Percentiles rank a stretch among this genome's conserved stretches.
phyloP scores from a whole-genome alignment of 2,113 vertebrate genomes.

The Excalfactoria chinensis region DNA sequence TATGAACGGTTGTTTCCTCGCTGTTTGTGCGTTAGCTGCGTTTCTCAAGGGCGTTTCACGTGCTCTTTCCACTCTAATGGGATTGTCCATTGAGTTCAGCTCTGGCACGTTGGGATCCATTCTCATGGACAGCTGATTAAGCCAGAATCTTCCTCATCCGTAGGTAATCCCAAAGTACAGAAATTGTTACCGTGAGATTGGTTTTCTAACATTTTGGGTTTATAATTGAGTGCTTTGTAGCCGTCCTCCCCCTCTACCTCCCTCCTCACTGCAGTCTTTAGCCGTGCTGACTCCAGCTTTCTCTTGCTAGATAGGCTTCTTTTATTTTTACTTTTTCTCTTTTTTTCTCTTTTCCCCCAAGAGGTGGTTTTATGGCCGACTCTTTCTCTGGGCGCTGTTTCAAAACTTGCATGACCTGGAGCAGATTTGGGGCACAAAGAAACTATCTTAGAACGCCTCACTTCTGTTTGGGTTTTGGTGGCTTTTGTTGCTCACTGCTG shows the following conservation, averaged over 20 bases:
- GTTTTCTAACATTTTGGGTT: conserved; percentile 45
- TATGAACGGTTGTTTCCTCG: conserved; percentile 45
- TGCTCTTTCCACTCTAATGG: conserved; percentile 66
- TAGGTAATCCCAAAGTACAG: conserved; percentile 66
- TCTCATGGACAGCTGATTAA: conserved; percentile 57
- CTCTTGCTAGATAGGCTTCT: not conserved
- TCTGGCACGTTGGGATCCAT: not conserved
- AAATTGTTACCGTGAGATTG: conserved; percentile 51
- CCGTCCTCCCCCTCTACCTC: not conserved
- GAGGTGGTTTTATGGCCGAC: not conserved
- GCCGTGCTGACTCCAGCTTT: not conserved
- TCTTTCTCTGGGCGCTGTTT: not conserved
- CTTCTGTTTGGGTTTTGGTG: not conserved
- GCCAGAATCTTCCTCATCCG: conserved; percentile 58
- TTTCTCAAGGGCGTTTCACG: conserved; percentile 63
- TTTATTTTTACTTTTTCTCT: not conserved
- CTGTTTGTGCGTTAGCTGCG: conserved; percentile 60
- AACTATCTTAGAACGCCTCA: not conserved
- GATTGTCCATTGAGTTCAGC: conserved; percentile 61
- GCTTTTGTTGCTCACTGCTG: not conserved
- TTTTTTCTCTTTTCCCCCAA: not conserved
- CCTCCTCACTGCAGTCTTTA: not conserved
- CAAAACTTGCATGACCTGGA: not conserved
- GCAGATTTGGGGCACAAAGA: not conserved
- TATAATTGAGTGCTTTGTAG: conserved; percentile 56